Evolutionary conservation across 2,888 invertebrate species (phyloP).

Genomic region (Dasypolia templi): DNA sequence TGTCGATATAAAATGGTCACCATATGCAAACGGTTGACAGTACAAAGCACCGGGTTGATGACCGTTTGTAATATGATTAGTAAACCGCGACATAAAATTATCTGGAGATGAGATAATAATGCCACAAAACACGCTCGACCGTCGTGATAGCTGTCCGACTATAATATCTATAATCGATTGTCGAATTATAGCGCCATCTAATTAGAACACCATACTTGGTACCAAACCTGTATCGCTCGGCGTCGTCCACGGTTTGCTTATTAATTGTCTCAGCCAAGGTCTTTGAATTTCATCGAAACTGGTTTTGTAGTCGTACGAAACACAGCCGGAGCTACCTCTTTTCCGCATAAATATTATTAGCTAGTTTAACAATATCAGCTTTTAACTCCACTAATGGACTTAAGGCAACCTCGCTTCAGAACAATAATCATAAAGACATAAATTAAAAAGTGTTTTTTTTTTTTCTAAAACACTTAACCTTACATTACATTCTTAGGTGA

Average conservation of each 20-base stretch:
- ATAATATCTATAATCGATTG: conserved; percentile 13
- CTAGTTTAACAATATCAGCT: conserved; percentile 17
- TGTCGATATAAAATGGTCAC: not conserved
- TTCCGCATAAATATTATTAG: conserved; percentile 17
- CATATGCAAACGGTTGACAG: not conserved
- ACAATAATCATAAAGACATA: not conserved
- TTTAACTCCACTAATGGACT: not conserved
- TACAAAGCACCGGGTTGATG: conserved; percentile 29
- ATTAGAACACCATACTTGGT: conserved; percentile 26
- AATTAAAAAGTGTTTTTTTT: not conserved
- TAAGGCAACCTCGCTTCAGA: not conserved
- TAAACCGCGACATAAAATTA: conserved; percentile 24
- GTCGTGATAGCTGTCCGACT: conserved; percentile 18
- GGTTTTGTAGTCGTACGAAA: conserved; percentile 26
- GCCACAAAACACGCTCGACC: conserved; percentile 18
- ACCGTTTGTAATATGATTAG: conserved; percentile 38
- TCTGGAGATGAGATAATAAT: conserved; percentile 42
- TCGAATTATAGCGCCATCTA: conserved; percentile 12
- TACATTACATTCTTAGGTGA: not conserved
- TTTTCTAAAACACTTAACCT: not conserved
- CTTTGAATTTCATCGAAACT: conserved; percentile 41
- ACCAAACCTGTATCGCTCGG: conserved; percentile 32
- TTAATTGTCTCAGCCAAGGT: conserved; percentile 37
- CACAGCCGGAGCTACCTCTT: conserved; percentile 8
- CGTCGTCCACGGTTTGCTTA: conserved; percentile 16